phyloP scores from a whole-genome alignment of 2,888 invertebrate genomes.

The Aplocera efformata region DNA sequence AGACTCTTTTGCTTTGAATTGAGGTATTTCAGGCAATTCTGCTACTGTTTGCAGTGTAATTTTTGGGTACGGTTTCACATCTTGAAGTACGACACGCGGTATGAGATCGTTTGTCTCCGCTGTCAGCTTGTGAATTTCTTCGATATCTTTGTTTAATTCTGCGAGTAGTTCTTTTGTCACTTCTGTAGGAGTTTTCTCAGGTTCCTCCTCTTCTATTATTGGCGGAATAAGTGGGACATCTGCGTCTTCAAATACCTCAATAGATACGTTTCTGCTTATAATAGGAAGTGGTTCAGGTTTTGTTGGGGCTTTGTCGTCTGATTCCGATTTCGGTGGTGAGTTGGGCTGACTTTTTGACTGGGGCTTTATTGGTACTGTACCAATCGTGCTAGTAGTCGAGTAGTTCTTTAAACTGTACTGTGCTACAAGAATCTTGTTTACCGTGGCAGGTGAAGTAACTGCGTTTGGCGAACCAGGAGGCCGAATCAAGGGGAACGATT shows the following conservation, averaged over 20 bases:
- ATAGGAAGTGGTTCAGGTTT: conserved; percentile 51
- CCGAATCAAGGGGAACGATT: conserved; percentile 82
- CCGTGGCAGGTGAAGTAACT: conserved; percentile 69
- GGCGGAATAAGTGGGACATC: conserved; percentile 60
- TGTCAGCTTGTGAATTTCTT: conserved; percentile 74
- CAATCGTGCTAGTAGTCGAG: conserved; percentile 54
- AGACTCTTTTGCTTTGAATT: conserved; percentile 67
- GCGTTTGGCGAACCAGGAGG: conserved; percentile 81
- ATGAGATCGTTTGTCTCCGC: conserved; percentile 66
- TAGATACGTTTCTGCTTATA: conserved; percentile 52
- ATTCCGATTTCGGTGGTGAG: conserved; percentile 71
- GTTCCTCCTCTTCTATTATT: conserved; percentile 63
- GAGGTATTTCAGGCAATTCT: conserved; percentile 82
- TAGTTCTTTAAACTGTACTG: conserved; percentile 80
- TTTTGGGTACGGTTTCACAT: conserved; percentile 76
- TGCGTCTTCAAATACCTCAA: conserved; percentile 64
- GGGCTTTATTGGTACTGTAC: conserved; percentile 52
- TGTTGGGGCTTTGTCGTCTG: conserved; percentile 52
- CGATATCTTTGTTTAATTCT: conserved; percentile 73
- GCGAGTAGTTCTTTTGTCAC: conserved; percentile 61
- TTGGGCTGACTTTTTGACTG: conserved; percentile 74
- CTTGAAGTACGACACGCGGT: conserved; percentile 68
- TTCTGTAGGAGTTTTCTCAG: conserved; percentile 50
- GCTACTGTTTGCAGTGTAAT: conserved; percentile 82
- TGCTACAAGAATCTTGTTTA: conserved; percentile 80